Conservation (phyloP, 2,797 vertebrate species). For the Phylloscopus collybita region DNA sequence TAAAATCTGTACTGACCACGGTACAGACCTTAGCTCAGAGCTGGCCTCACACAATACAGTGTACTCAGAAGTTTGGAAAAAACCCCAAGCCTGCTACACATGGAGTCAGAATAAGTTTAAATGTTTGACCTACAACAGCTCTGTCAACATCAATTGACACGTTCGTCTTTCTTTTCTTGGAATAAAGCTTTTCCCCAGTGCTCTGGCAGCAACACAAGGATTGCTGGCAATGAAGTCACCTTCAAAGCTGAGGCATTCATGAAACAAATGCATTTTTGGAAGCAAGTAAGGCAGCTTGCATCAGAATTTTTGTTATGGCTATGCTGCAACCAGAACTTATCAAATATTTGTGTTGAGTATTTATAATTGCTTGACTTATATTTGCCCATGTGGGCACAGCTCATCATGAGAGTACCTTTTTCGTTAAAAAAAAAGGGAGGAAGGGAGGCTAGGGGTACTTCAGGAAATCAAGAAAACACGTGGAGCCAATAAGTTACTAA, state of each 20-base stretch:
- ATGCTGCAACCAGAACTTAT: not conserved
- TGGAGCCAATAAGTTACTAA: not conserved
- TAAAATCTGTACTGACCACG: not conserved
- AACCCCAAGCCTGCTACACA: not conserved
- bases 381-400: not conserved
- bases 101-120: not conserved
- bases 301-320: not conserved
- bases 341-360: not conserved
- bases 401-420: not conserved
- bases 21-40: not conserved
- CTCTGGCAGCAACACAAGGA: conserved; percentile 9
- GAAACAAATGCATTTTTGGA: not conserved
- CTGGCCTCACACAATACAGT: not conserved
- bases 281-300: not conserved
- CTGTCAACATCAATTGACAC: conserved; percentile 18
- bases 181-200: conserved; percentile 30
- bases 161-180: not conserved
- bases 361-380: not conserved
- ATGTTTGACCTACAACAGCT: conserved; percentile 44
- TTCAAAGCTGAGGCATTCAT: conserved; percentile 4
- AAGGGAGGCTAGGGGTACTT: not conserved
- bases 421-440: not conserved
- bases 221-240: conserved; percentile 27
- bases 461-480: not conserved
- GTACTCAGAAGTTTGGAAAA: not conserved